Conservation (phyloP, 92 coral and sea anemone species). For the Metridium senile region DNA sequence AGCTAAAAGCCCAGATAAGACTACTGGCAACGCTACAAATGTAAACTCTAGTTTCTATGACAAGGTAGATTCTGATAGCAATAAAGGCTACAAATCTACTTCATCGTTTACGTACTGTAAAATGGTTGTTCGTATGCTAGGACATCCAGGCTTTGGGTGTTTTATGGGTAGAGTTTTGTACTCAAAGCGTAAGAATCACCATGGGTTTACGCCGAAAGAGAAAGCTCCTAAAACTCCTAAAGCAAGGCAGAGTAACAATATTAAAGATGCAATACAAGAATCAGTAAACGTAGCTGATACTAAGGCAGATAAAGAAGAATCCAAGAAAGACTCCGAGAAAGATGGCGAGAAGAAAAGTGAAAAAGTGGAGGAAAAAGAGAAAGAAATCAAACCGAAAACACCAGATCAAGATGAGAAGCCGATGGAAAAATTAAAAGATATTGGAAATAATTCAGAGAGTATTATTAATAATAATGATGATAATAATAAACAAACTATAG, state of each 20-base stretch:
- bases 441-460: constrained; percentile 12
- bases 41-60: constrained; percentile 28
- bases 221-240: constrained; percentile 4
- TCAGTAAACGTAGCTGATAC: constrained; percentile 15
- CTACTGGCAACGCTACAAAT: not conserved
- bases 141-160: constrained; percentile 63
- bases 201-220: constrained; percentile 28
- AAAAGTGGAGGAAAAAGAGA: constrained; percentile 25
- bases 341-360: constrained; percentile 12
- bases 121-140: constrained; percentile 48
- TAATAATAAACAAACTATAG: constrained; percentile 1
- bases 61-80: constrained; percentile 8
- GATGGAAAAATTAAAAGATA: not conserved
- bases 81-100: constrained; percentile 26
- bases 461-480: not conserved
- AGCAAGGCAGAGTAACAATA: not conserved
- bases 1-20: constrained; percentile 15
- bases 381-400: constrained; percentile 8
- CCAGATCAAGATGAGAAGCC: constrained; percentile 2
- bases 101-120: constrained; percentile 52
- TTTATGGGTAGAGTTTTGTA: constrained; percentile 49
- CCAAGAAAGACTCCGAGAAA: constrained; percentile 18
- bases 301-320: constrained; percentile 25
- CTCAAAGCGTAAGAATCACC: constrained; percentile 31
- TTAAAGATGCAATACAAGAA: not conserved